A percentile compares a stretch with the other conserved stretches of the same genome.
Evolutionary conservation across 2,797 vertebrate species (phyloP).

Genomic region (Enteromius paludinosus): DNA sequence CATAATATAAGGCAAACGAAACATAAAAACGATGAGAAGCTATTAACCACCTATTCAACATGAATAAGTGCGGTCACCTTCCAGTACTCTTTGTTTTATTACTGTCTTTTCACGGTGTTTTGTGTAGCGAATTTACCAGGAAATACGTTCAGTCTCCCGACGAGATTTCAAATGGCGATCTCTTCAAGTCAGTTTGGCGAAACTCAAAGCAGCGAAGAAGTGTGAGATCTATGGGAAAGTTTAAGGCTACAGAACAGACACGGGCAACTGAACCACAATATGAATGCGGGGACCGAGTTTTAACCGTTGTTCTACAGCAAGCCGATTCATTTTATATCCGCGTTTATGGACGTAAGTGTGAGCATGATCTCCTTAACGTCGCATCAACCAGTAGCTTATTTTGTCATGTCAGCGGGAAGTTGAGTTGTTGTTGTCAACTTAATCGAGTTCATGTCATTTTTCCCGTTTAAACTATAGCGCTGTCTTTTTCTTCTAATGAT

Average conservation of each 20-base stretch:
- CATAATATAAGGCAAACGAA: too few species aligned
- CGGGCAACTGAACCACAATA: neutral
- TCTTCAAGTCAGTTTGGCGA: neutral
- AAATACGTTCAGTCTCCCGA: neutral
- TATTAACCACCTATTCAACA: neutral
- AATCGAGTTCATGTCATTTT: neutral
- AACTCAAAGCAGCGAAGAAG: slow-evolving; percentile 9
- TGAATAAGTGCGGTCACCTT: neutral
- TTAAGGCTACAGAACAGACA: too few species aligned
- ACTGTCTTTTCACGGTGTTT: neutral
- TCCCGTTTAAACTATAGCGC: neutral
- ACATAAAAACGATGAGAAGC: neutral
- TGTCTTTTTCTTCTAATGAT: neutral
- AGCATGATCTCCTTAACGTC: neutral
- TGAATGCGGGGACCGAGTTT: neutral
- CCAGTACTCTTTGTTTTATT: neutral
- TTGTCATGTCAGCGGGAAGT: neutral
- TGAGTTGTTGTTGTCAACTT: too few species aligned
- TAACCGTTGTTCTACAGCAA: neutral
- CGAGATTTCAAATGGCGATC: neutral
- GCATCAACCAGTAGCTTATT: neutral
- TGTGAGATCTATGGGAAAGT: neutral
- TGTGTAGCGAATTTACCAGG: neutral
- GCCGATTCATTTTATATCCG: neutral
- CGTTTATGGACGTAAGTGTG: slow-evolving; percentile 28